phyloP scores from a whole-genome alignment of 30 jellyfish, hydroid and myxozoan species.

The Chrysaora quinquecirrha region DNA sequence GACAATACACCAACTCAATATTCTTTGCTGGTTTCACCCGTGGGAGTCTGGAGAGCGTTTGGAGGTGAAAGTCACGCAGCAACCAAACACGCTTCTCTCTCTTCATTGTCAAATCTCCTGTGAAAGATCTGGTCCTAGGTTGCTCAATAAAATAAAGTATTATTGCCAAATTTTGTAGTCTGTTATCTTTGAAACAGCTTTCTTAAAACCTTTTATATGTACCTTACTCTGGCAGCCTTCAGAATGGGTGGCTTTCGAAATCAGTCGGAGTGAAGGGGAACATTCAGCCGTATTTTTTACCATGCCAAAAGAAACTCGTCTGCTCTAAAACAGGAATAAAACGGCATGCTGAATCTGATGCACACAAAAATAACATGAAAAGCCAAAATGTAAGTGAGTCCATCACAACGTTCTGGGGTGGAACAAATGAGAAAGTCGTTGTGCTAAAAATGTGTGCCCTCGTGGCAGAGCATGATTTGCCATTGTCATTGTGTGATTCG shows the following conservation, averaged over 20 bases:
- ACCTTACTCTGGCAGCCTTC: no score
- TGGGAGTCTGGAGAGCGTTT: no score
- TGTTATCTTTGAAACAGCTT: no score
- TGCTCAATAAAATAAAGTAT: no score
- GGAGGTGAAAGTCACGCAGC: no score
- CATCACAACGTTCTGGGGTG: not conserved
- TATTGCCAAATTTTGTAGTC: no score
- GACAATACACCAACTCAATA: no score
- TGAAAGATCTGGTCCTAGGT: no score
- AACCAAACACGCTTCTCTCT: no score
- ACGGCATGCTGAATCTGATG: constrained; percentile 11
- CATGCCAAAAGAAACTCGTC: constrained; percentile 11
- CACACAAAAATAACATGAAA: constrained; percentile 9
- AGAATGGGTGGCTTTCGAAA: not conserved
- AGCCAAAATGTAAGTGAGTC: not conserved
- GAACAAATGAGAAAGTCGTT: not conserved
- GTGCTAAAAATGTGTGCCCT: constrained; percentile 30
- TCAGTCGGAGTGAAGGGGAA: not conserved
- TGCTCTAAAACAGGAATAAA: constrained; percentile 25
- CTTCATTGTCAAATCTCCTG: no score
- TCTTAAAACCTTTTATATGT: no score
- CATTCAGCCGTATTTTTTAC: not conserved
- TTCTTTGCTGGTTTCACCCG: no score
- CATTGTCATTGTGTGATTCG: constrained; percentile 27
- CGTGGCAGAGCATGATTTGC: constrained; percentile 43